Conservation (phyloP, 2,113 vertebrate genomes). For the Notiomystis cincta region DNA sequence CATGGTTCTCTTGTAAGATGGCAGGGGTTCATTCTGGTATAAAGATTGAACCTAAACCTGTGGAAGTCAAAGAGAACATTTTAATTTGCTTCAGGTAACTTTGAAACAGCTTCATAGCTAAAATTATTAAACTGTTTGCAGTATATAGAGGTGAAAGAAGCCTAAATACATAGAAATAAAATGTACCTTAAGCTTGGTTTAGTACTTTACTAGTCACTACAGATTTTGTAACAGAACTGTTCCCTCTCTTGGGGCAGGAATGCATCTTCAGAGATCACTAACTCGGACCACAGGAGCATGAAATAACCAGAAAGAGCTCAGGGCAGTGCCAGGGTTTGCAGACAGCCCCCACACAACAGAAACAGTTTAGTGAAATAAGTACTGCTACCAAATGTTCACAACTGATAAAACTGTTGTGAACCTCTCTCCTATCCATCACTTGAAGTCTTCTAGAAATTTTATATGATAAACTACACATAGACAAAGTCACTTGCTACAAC, state of each 20-base stretch:
- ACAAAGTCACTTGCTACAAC: background rate
- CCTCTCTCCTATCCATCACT: background rate
- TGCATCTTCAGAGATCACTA: background rate
- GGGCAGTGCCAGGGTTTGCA: background rate
- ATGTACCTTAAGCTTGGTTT: background rate
- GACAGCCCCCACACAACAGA: background rate
- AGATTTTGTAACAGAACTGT: background rate
- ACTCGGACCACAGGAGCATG: background rate
- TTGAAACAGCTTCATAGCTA: background rate
- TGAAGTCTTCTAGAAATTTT: background rate
- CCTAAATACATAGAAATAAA: background rate
- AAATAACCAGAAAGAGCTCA: background rate
- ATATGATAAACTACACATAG: background rate
- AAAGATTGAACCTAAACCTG: background rate
- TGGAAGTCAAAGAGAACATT: background rate
- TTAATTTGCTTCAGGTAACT: background rate
- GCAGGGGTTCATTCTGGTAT: background rate
- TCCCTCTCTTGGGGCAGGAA: background rate
- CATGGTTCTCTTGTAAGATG: background rate
- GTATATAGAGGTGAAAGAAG: background rate
- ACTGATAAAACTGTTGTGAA: background rate
- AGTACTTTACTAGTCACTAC: background rate
- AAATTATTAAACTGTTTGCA: background rate
- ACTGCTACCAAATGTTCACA: background rate
- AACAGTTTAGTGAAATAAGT: background rate